Base-by-base conservation (phyloP, 2,113 vertebrate species). In the Xenus cinereus region DNA sequence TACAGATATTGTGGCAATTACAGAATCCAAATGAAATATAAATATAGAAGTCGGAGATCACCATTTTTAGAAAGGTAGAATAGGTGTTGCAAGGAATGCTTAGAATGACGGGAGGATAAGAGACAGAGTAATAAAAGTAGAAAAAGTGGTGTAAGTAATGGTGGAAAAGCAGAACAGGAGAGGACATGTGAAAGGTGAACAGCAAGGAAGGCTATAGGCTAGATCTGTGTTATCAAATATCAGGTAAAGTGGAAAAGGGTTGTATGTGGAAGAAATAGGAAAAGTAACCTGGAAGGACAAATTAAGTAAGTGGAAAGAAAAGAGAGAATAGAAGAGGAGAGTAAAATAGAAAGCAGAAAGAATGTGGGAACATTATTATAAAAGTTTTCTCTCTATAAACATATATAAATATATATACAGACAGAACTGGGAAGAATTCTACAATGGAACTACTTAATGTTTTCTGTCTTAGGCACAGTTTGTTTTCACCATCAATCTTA, bases 201-300 rank as follows among this genome's bases (percentile, higher is more conserved):
- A 46, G 4, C 43, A 62, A 48, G 14, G 12, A 87, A 62, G 15
- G 10, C 12, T 37, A 18, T 23, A 74, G 12, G 14, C 12, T 80
- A 45, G 28, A 69, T 8, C 5, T 84, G 4, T 68, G 18, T 59
- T 59, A 54, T 27, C 39, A 51, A 81, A 3, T 33, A 26, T 22
- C 35, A 68, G 16, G 28, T 37, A 69, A 71, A 53, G 32, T 71
- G 12, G 14, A 13, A 51, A 84, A 89, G 10, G 3, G 4, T 5
- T 45, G 8, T 18, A 56, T 2, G 18, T 6, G 1, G 15, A 84
- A 56, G 24, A 0, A 56, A 12, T 7, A 18, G 8, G 12, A 56
- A 85, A 77, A 3, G 21, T 62, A 67, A 62, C 8, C 15, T 71
- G 16, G 10, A 86, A 83, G 3, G 21, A n/a, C 28, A 83, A 57